Percentiles rank a stretch among this genome's conserved stretches.
Evolutionary conservation across 2,888 invertebrate genomes (phyloP).

Genomic region (Mayetiola destructor): DNA sequence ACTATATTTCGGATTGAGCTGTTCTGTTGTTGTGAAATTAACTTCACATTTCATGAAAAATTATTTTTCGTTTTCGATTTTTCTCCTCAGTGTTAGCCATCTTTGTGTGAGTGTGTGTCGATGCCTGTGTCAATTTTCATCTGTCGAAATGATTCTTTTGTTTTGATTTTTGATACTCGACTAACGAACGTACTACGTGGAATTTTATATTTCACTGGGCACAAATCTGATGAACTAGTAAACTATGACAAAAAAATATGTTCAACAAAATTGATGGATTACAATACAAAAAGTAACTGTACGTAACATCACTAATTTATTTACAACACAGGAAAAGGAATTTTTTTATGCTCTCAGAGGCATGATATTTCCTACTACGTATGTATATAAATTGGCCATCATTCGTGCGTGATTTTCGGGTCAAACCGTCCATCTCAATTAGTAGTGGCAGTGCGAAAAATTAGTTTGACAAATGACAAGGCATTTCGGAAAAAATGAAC

Average conservation of each 20-base stretch:
- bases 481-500: too few relatives aligned
- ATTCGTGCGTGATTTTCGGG: too few relatives aligned
- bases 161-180: neutral
- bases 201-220: slow-evolving; percentile 8
- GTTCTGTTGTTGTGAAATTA: neutral
- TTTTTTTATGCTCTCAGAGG: too few relatives aligned
- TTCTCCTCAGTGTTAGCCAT: neutral
- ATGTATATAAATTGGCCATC: too few relatives aligned
- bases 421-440: too few relatives aligned
- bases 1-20: neutral
- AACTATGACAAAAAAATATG: neutral
- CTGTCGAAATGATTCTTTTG: too few relatives aligned
- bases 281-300: neutral
- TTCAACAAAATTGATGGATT: neutral
- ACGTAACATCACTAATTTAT: too few relatives aligned
- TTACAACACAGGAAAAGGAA: neutral
- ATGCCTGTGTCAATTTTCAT: neutral
- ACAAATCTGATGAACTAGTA: slow-evolving; percentile 9
- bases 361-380: too few relatives aligned
- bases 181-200: neutral
- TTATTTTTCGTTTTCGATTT: neutral
- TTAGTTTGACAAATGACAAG: too few relatives aligned
- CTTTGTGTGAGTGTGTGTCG: neutral
- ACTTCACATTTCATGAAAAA: slow-evolving; percentile 7
- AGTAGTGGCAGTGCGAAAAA: too few relatives aligned